phyloP scores from a whole-genome alignment of 2,113 vertebrate genomes.

The Antigone vipio region DNA sequence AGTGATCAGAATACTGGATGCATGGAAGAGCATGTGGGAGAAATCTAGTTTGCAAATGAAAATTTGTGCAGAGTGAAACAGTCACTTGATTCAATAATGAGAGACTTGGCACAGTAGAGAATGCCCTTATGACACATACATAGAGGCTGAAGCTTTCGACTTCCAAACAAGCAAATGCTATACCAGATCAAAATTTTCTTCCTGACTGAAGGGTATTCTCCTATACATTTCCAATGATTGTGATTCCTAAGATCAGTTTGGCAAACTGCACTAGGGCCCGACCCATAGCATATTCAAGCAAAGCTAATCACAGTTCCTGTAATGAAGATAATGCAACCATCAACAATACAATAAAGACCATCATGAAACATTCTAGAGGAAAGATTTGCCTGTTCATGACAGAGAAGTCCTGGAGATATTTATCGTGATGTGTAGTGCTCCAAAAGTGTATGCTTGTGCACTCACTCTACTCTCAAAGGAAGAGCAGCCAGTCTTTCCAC shows the following conservation, averaged over 20 bases:
- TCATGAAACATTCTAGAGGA: background rate
- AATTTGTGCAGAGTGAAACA: background rate
- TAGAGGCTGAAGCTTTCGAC: background rate
- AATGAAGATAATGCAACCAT: background rate
- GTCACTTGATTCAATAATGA: background rate
- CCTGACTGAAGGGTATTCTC: background rate
- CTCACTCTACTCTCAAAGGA: background rate
- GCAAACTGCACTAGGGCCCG: rapidly evolving
- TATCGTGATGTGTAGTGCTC: background rate
- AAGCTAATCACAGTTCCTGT: background rate
- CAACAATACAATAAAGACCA: background rate
- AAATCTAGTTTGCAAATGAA: background rate
- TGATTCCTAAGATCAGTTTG: background rate
- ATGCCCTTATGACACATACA: background rate
- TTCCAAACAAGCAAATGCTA: background rate
- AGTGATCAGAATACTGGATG: background rate
- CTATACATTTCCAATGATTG: background rate
- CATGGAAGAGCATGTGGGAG: background rate
- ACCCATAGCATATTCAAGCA: background rate
- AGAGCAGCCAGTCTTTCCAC: background rate
- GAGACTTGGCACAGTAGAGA: background rate
- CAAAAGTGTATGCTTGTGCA: background rate
- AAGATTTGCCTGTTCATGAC: background rate
- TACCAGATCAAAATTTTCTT: background rate
- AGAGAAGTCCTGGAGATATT: background rate